Evolutionary conservation across 2,797 vertebrate genomes (phyloP), one percentile per base, ranked within the genome.

Genomic region (Babyrousa celebensis): DNA sequence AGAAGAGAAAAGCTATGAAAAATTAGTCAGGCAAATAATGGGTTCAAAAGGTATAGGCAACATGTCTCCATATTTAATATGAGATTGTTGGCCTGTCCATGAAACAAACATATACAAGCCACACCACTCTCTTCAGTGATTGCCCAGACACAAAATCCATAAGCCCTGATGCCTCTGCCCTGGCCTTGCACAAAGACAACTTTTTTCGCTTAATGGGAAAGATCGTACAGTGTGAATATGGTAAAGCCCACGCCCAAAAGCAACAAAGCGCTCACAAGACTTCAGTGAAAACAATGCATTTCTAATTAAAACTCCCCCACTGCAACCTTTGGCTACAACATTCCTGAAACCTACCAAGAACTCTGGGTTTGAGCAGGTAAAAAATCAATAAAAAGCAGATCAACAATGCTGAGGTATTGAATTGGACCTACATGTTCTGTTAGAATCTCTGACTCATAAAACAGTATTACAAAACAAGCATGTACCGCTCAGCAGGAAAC

Each of bases 341-440:
- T 97, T 98, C 97, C 94, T 93, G 83, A 98, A 98, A 97, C 87
- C 96, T 70, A 97, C 72, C 85, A 92, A 97, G 88, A 97, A 91
- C 78, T 94, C 95, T 92, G 98, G 98, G 98, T 98, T 97, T 98
- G 94, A 98, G 97, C 95, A 98, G 97, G 98, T 98, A 97, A 98
- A 98, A 99, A 98, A 99, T 98, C 99, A 98, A 99, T 99, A 98
- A 98, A 98, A 98, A 98, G 11, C 97, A 99, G 98, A 98, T 98
- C 98, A 99, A 98, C 98, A 98, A 97, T 91, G 97, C 97, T 97
- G 98, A 98, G 95, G 97, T 97, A 98, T 62, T 97, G 98, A 98
- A 98, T 77, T 97, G 98, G 98, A 98, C 98, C 98, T 98, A 97
- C 98, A 98, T 95, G 0, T 98, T 98, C 97, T 96, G 96, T 98